These are phyloP conservation scores for Paragorgia papillata DNA, from an alignment of 92 coral and sea anemone species.

Conservation along the genomic window DNA sequence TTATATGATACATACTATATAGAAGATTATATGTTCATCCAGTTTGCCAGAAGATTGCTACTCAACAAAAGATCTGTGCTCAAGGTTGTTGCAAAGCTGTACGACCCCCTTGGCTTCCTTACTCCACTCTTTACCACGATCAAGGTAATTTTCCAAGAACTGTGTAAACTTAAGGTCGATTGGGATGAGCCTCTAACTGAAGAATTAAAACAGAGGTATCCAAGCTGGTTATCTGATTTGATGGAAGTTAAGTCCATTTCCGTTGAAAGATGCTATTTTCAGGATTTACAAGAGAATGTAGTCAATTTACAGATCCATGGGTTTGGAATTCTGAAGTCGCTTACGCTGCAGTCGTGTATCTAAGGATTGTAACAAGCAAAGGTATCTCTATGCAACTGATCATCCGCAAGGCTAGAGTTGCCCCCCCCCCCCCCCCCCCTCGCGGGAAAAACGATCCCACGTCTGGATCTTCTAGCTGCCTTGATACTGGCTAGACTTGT, in stretches of 20 bases:
- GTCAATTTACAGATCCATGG: not conserved
- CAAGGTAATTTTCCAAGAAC: conserved; percentile 3
- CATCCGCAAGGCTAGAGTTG: conserved; percentile 23
- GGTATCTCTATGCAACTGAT: not conserved
- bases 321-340: not conserved
- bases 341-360: conserved; percentile 10
- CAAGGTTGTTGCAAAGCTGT: conserved; percentile 17
- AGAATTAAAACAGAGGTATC: not conserved
- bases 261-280: conserved; percentile 11
- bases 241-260: not conserved
- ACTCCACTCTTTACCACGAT: conserved; percentile 15
- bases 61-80: not conserved
- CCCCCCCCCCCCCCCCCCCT: conserved; percentile 7
- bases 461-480: conserved; percentile 36
- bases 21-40: too few species aligned
- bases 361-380: not conserved
- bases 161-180: conserved; percentile 5
- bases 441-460: conserved; percentile 23
- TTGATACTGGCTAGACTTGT: conserved; percentile 7
- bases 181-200: conserved; percentile 26
- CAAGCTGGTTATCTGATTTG: conserved; percentile 9
- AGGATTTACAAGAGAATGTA: not conserved
- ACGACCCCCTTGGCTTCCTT: conserved; percentile 18
- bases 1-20: too few species aligned
- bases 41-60: conserved; percentile 8